These are phyloP conservation scores for Enteromius trimaculatus DNA, from an alignment of 2,797 vertebrate genomes.

Conservation along the genomic window DNA sequence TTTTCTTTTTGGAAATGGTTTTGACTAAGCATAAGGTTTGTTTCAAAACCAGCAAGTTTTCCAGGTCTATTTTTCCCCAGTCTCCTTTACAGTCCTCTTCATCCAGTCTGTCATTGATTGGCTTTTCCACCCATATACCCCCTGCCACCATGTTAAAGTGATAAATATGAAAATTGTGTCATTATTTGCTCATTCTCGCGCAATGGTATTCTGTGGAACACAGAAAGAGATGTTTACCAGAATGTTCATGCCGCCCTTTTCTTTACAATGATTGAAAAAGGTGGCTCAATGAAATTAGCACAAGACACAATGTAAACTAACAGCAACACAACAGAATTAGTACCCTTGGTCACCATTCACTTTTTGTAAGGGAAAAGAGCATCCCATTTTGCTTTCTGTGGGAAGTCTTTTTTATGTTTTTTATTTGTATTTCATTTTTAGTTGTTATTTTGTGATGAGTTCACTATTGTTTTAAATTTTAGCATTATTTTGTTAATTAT, in stretches of 20 bases:
- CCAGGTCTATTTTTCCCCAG: background rate
- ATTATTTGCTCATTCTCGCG: background rate
- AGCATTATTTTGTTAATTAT: no score
- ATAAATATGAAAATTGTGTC: background rate
- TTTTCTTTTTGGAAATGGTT: slow-evolving; percentile 22
- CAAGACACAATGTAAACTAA: no score
- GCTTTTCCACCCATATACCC: background rate
- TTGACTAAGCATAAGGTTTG: background rate
- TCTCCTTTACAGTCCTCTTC: background rate
- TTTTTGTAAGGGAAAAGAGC: background rate
- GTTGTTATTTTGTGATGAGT: no score
- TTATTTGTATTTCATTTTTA: no score
- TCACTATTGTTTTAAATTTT: no score
- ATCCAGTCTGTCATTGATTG: background rate
- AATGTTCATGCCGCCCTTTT: background rate
- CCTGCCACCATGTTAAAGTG: background rate
- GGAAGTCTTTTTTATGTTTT: no score
- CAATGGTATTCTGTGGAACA: background rate
- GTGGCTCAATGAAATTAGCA: no score
- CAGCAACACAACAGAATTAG: no score
- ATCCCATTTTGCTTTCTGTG: background rate
- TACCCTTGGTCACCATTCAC: background rate
- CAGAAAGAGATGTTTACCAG: background rate
- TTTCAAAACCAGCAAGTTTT: background rate
- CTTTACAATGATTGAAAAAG: background rate